These are phyloP conservation scores for Eurosta solidaginis DNA, from an alignment of 1,140 invertebrate species.

Conservation along the genomic window DNA sequence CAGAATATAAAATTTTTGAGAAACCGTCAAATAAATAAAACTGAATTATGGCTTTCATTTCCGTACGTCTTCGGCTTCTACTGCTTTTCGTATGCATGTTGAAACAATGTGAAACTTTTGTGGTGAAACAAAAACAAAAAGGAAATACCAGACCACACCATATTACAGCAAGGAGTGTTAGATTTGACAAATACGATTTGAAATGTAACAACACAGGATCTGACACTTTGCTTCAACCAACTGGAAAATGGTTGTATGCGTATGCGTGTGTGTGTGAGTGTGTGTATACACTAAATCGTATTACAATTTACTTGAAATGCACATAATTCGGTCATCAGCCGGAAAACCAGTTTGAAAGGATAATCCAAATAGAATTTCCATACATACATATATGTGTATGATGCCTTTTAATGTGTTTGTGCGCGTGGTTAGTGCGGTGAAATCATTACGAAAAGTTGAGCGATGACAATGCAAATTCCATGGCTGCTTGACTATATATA, in stretches of 20 bases:
- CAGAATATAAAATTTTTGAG: no score
- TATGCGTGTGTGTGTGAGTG: neutral
- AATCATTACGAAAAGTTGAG: no score
- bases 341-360: slow-evolving; percentile 11
- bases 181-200: slow-evolving; percentile 8
- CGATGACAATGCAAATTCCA: no score
- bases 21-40: no score
- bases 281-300: neutral
- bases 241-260: neutral
- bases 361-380: neutral
- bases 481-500: no score
- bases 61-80: no score
- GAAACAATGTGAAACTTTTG: neutral
- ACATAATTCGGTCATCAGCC: slow-evolving; percentile 25
- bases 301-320: slow-evolving; percentile 21
- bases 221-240: neutral
- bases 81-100: neutral
- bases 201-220: neutral
- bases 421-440: no score
- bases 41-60: slow-evolving; percentile 10
- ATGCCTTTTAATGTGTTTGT: neutral
- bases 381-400: neutral
- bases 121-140: neutral
- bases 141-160: neutral
- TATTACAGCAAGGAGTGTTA: neutral